Base-by-base conservation (phyloP, 2,797 vertebrate genomes). In the Danio albolineatus region DNA sequence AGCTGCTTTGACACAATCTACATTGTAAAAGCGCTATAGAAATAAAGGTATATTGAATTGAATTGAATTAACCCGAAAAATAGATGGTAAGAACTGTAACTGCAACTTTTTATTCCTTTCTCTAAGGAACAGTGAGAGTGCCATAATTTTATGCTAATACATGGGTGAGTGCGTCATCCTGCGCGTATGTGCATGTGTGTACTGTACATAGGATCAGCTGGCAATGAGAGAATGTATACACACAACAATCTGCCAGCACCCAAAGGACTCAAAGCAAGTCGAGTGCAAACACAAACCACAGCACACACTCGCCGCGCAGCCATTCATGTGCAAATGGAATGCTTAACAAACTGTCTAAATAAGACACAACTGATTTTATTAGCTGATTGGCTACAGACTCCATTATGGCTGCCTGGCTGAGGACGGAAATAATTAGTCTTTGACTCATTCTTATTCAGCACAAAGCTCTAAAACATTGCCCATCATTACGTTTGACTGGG, bases 291-390 rank as follows among this genome's bases (percentile, higher is more conserved):
- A 65, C 51, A 73, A 57, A 56, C 36, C 71, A 71, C 46, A 53
- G 21, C 21, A 43, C 54, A 67, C 51, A 75, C 56, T 76, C 60
- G 76, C 46, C 72, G 59, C 66, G 64, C 60, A 73, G 49, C 73
- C 78, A 79, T 74, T 78, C 74, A 84, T 81, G 75, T 83, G 83
- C 66, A 78, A 84, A 51, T 69, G 53, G 36, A 78, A 76, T 56
- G 82, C 70, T 72, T 61, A 82, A 78, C 51, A 78, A 73, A 80
- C 80, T 82, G 76, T 80, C 41, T 78, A 83, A 80, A 80, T 71
- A 76, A 72, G 77, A 56, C 56, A 75, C 77, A 84, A 72, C 59
- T 65, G 73, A 80, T 76, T 84, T 51, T 80, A 66, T 64, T 69
- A 76, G 64, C 64, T 67, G 73, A 80, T 53, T 69, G 60, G 46